phyloP scores from a whole-genome alignment of 2,888 invertebrate species.

The Mayetiola destructor region DNA sequence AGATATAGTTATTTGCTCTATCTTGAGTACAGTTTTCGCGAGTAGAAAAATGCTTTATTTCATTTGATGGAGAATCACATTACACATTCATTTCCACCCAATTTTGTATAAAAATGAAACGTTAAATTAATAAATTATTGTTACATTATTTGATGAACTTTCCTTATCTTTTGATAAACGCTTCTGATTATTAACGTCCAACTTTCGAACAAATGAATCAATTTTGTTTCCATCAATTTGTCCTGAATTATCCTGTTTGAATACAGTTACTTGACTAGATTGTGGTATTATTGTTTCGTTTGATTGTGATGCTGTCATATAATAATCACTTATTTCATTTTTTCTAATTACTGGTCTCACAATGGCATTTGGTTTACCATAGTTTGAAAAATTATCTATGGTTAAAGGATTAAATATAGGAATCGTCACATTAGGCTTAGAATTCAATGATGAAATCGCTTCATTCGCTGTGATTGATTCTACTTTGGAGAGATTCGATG shows the following conservation, averaged over 20 bases:
- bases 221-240: neutral
- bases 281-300: slow-evolving; percentile 15
- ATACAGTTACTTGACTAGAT: slow-evolving; percentile 16
- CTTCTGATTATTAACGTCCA: slow-evolving; percentile 56
- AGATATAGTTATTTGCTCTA: no score
- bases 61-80: no score
- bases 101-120: neutral
- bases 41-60: no score
- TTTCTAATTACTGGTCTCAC: slow-evolving; percentile 41
- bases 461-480: no score
- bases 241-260: no score
- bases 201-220: slow-evolving; percentile 45
- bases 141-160: slow-evolving; percentile 22
- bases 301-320: slow-evolving; percentile 2
- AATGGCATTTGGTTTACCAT: slow-evolving; percentile 40
- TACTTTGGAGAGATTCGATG: no score
- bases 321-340: slow-evolving; percentile 21
- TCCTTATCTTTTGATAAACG: slow-evolving; percentile 49
- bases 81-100: no score
- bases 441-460: no score
- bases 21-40: no score
- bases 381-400: neutral
- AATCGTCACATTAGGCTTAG: no score
- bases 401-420: no score
- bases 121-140: slow-evolving; percentile 13